Conservation (phyloP, 2,888 invertebrate genomes). For the Protula sp. region DNA sequence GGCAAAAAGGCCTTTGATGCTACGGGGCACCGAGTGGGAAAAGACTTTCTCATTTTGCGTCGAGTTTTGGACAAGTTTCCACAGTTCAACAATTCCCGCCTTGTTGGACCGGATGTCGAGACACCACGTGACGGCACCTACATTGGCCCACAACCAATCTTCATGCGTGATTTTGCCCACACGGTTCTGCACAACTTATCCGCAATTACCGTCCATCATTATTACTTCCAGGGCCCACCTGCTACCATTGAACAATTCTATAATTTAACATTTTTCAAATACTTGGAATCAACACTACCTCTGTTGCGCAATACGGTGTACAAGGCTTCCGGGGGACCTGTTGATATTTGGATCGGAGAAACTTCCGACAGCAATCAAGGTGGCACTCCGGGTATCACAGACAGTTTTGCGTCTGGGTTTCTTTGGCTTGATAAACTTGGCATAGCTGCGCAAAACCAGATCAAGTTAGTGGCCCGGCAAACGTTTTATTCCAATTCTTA, state of each 20-base stretch:
- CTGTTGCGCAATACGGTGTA: background rate
- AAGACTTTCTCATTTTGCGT: background rate
- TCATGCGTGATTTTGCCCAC: background rate
- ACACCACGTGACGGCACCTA: too few species aligned
- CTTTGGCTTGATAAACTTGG: slow-evolving; percentile 1
- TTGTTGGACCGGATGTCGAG: background rate
- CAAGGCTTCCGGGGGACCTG: background rate
- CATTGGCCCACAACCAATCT: background rate
- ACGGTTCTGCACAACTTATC: background rate
- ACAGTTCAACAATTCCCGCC: background rate
- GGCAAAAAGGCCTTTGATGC: background rate
- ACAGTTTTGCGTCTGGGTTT: background rate
- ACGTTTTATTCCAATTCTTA: background rate
- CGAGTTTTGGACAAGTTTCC: background rate
- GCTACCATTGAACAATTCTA: background rate
- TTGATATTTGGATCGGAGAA: background rate
- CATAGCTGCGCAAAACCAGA: background rate
- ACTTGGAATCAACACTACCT: background rate
- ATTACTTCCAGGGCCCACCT: background rate
- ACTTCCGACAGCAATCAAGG: background rate
- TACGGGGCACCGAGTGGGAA: background rate
- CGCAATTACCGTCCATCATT: background rate
- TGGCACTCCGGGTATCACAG: background rate
- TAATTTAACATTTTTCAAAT: background rate
- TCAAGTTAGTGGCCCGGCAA: background rate